Conservation (phyloP, 2,888 invertebrate genomes). For the Lithophane ornitopus region DNA sequence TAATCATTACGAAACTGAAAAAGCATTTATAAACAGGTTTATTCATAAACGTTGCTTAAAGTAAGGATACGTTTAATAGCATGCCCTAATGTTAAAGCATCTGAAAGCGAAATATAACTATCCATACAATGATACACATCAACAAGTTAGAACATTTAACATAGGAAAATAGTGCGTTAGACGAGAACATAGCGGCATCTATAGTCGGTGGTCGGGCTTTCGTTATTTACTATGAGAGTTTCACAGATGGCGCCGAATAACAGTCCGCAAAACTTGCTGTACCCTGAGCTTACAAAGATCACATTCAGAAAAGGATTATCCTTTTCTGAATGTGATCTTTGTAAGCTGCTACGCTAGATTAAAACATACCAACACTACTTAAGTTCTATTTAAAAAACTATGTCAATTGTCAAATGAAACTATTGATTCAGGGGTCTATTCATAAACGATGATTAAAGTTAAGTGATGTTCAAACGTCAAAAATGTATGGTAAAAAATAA, state of each 20-base stretch:
- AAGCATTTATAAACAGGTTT: not conserved
- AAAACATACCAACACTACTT: not conserved
- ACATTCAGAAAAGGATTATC: no score
- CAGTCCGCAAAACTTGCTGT: no score
- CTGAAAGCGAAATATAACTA: not conserved
- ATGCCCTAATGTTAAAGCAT: not conserved
- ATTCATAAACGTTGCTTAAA: not conserved
- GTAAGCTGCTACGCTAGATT: not conserved
- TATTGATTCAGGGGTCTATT: no score
- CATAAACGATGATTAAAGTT: no score
- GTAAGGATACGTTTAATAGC: not conserved
- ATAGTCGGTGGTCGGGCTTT: slow-evolving; percentile 6
- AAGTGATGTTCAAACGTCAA: no score
- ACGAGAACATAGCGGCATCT: slow-evolving; percentile 34
- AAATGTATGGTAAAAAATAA: no score
- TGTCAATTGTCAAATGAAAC: no score
- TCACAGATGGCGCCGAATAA: slow-evolving; percentile 34
- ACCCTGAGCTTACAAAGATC: no score
- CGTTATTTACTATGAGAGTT: not conserved
- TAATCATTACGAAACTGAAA: not conserved
- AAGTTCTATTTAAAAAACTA: not conserved
- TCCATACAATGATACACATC: not conserved
- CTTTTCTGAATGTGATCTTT: not conserved
- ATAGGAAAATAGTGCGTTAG: not conserved
- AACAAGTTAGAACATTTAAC: not conserved